phyloP scores from a whole-genome alignment of 2,888 invertebrate species.

The Nymphalis polychloros region DNA sequence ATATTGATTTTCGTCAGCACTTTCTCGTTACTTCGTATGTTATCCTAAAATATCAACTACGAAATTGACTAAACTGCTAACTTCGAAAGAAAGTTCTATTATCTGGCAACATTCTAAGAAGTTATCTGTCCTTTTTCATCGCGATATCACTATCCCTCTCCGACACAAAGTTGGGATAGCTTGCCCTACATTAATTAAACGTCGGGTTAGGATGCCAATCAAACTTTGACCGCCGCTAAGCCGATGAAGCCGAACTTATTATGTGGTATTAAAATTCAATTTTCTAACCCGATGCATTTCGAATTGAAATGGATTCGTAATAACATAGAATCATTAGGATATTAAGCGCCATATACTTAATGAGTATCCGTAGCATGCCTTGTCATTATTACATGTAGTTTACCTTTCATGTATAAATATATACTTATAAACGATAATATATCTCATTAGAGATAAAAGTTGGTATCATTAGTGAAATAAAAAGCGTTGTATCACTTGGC shows the following conservation, averaged over 20 bases:
- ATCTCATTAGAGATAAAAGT: conserved; percentile 59
- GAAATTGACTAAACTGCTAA: conserved; percentile 47
- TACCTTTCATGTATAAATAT: neutral
- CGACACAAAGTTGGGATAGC: conserved; percentile 60
- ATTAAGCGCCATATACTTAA: conserved; percentile 48
- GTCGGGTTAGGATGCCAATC: conserved; percentile 77
- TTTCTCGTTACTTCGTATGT: conserved; percentile 35
- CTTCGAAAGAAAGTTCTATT: conserved; percentile 65
- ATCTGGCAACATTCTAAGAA: conserved; percentile 70
- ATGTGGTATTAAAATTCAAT: conserved; percentile 79
- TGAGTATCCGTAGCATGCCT: conserved; percentile 29
- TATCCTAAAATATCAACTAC: conserved; percentile 27
- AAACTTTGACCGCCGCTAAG: conserved; percentile 79
- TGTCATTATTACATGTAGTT: neutral
- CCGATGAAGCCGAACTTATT: conserved; percentile 77
- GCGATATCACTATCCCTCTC: conserved; percentile 51
- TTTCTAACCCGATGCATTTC: conserved; percentile 61
- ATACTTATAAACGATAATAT: conserved; percentile 50
- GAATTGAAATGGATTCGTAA: conserved; percentile 68
- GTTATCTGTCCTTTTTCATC: conserved; percentile 55
- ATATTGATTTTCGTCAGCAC: conserved; percentile 21
- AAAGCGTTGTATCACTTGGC: conserved; percentile 64
- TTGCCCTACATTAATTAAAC: conserved; percentile 77
- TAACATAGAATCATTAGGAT: conserved; percentile 34
- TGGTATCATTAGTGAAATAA: conserved; percentile 63